phyloP scores from a whole-genome alignment of 2,113 vertebrate species.

The Aphelocoma coerulescens region DNA sequence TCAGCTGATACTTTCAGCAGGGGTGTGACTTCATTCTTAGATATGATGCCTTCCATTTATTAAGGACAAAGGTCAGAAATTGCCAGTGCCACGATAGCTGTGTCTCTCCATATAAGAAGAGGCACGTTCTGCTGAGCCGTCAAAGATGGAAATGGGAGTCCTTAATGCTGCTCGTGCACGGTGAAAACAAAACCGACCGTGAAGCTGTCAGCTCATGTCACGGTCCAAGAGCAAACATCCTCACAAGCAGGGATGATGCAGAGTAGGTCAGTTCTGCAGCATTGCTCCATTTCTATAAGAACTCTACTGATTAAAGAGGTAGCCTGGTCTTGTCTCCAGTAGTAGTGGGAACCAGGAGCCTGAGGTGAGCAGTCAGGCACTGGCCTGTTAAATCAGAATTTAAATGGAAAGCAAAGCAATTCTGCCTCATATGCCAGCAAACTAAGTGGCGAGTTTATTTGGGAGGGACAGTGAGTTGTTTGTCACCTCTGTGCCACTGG shows the following conservation, averaged over 20 bases:
- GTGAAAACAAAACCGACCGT: neutral
- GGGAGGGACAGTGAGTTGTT: neutral
- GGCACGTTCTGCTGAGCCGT: neutral
- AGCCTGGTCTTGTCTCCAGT: neutral
- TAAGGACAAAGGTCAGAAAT: slow-evolving; percentile 48
- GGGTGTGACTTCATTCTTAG: slow-evolving; percentile 40
- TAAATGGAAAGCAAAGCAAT: neutral
- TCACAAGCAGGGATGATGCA: neutral
- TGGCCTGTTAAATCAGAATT: neutral
- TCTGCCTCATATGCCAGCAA: neutral
- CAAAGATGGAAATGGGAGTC: neutral
- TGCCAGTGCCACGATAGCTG: neutral
- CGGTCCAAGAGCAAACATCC: neutral
- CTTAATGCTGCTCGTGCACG: neutral
- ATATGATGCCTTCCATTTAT: slow-evolving; percentile 9
- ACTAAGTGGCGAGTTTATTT: neutral
- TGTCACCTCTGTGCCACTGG: neutral
- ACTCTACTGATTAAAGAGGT: neutral
- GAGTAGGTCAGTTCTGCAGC: neutral
- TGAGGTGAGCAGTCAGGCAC: neutral
- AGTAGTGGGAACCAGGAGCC: neutral
- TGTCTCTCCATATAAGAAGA: neutral
- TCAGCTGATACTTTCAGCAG: slow-evolving; percentile 20
- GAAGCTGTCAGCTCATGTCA: neutral
- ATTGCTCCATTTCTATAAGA: neutral